phyloP scores from a whole-genome alignment of 2,113 vertebrate species.

The Xyrauchen texanus region DNA sequence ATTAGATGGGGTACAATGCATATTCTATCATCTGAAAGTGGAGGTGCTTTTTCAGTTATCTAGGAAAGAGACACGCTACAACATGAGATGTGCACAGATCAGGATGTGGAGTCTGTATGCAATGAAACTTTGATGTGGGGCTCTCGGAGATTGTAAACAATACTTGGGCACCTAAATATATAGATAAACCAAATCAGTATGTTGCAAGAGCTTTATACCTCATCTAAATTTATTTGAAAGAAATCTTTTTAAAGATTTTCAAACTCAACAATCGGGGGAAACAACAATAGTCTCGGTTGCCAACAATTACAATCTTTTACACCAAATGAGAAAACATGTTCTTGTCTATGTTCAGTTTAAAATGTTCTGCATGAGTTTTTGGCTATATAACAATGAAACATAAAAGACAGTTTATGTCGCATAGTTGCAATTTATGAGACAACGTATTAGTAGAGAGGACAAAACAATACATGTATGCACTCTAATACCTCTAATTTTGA shows the following conservation, averaged over 20 bases:
- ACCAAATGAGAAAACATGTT: too few species aligned
- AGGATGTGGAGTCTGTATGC: background rate
- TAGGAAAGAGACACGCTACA: background rate
- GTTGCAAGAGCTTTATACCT: background rate
- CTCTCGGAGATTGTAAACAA: constrained; percentile 9
- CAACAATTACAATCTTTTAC: too few species aligned
- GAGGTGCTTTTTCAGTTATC: too few species aligned
- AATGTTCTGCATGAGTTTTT: too few species aligned
- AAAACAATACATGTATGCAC: too few species aligned
- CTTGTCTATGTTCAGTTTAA: too few species aligned
- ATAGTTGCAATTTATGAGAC: too few species aligned
- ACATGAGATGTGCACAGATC: background rate
- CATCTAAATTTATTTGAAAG: background rate
- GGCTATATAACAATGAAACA: too few species aligned
- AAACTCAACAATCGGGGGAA: background rate
- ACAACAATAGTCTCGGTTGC: background rate
- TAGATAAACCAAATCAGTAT: background rate
- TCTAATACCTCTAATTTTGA: too few species aligned
- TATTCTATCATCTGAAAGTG: background rate
- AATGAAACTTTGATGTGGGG: constrained; percentile 6
- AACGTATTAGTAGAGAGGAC: too few species aligned
- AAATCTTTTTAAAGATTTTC: background rate
- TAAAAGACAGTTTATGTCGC: too few species aligned
- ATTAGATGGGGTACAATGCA: too few species aligned
- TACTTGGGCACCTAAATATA: background rate